Evolutionary conservation across 2,888 invertebrate genomes (phyloP).

Genomic region (Drosophila merina): DNA sequence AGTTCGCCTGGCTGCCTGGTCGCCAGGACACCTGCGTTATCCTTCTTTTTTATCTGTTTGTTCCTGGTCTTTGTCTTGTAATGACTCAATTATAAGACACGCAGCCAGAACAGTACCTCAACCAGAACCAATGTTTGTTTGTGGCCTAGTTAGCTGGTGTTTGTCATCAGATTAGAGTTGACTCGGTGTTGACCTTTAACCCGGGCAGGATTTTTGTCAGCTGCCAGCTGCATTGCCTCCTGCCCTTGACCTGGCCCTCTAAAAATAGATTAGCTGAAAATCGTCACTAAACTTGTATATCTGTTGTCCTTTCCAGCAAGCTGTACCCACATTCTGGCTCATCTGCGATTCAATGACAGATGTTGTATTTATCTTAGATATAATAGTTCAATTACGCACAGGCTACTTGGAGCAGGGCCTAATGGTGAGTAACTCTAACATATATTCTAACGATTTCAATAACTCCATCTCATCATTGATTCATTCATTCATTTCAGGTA

Average conservation of each 20-base stretch:
- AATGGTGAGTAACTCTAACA: constrained; percentile 86
- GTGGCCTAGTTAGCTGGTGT: constrained; percentile 60
- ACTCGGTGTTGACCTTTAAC: constrained; percentile 42
- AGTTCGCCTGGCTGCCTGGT: too few relatives aligned
- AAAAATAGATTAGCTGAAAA: constrained; percentile 29
- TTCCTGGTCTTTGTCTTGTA: constrained; percentile 49
- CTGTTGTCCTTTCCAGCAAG: constrained; percentile 84
- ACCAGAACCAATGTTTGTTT: constrained; percentile 56
- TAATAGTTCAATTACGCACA: constrained; percentile 95
- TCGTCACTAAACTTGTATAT: not conserved
- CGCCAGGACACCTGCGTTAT: constrained; percentile 11
- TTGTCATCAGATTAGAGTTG: constrained; percentile 70
- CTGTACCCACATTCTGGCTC: constrained; percentile 91
- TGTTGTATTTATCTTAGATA: constrained; percentile 93
- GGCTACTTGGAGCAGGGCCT: constrained; percentile 97
- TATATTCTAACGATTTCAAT: not conserved
- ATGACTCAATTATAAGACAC: constrained; percentile 79
- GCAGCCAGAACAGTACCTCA: constrained; percentile 44
- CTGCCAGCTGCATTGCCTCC: constrained; percentile 50
- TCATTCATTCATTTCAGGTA: constrained; percentile 85
- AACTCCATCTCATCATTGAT: not conserved
- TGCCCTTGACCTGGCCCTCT: constrained; percentile 61
- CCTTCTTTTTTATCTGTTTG: constrained; percentile 18
- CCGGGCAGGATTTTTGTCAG: constrained; percentile 26
- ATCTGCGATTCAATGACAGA: constrained; percentile 94